Evolutionary conservation across 2,888 invertebrate genomes (phyloP).

Genomic region (Deroplatys truncata): DNA sequence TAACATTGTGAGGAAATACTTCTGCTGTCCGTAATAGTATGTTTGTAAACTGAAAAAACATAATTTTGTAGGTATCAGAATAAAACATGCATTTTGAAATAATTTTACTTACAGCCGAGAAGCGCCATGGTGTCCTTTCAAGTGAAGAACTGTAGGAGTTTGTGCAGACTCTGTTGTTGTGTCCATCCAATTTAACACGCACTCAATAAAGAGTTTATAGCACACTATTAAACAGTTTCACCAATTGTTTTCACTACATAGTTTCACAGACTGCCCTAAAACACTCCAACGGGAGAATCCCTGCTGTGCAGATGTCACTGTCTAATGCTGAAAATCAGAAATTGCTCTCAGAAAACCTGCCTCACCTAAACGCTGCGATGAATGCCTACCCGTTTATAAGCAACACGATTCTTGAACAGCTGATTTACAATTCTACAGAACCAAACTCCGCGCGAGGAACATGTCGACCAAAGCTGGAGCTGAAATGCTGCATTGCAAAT

Average conservation of each 20-base stretch:
- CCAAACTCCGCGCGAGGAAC: background rate
- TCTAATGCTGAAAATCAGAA: no score
- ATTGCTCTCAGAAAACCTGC: no score
- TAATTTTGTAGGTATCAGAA: no score
- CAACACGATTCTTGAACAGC: no score
- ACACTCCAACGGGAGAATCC: background rate
- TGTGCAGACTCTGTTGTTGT: background rate
- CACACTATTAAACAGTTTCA: background rate
- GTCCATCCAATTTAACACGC: background rate
- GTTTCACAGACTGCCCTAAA: background rate
- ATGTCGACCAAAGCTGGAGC: no score
- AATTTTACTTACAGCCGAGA: background rate
- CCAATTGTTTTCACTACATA: background rate
- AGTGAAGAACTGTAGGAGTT: background rate
- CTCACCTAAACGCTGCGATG: no score
- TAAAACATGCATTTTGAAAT: no score
- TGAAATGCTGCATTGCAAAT: background rate
- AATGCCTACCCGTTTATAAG: no score
- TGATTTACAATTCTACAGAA: background rate
- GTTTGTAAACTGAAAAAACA: no score
- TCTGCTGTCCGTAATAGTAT: no score
- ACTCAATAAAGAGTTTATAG: background rate
- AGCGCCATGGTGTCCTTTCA: background rate
- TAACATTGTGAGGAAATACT: no score
- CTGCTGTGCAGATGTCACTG: background rate